These are phyloP conservation scores for Corythornis leucogaster DNA, from an alignment of 2,797 vertebrate genomes.

Conservation along the genomic window DNA sequence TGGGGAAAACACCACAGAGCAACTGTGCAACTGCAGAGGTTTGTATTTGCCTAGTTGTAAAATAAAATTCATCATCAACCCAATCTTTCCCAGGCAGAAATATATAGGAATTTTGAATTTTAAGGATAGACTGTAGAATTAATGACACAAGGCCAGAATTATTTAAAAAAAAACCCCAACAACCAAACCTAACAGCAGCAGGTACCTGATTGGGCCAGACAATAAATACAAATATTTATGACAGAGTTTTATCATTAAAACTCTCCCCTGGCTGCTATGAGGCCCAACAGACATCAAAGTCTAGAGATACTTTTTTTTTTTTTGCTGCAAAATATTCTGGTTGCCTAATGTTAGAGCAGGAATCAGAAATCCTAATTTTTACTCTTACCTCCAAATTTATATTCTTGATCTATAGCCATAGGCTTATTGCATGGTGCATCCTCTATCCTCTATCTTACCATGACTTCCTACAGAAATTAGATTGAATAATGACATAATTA, in stretches of 20 bases:
- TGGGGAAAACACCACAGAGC: background rate
- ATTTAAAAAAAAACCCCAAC: background rate
- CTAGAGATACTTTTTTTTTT: background rate
- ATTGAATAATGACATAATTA: background rate
- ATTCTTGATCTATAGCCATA: background rate
- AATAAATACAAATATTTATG: background rate
- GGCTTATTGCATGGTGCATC: background rate
- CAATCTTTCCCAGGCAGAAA: background rate
- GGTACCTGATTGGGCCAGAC: background rate
- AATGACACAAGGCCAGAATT: background rate
- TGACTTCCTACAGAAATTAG: background rate
- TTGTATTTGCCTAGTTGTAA: background rate
- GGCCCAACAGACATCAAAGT: background rate
- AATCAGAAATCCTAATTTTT: background rate
- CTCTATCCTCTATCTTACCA: background rate
- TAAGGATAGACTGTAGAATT: background rate
- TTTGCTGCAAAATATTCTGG: background rate
- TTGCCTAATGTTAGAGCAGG: background rate
- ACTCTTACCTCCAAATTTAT: background rate
- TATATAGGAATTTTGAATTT: background rate
- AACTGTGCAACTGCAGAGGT: background rate
- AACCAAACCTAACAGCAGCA: background rate
- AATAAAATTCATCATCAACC: background rate
- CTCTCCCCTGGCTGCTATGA: background rate
- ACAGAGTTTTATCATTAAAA: background rate